phyloP scores from a whole-genome alignment of 2,797 vertebrate genomes.

The Octomys mimax region DNA sequence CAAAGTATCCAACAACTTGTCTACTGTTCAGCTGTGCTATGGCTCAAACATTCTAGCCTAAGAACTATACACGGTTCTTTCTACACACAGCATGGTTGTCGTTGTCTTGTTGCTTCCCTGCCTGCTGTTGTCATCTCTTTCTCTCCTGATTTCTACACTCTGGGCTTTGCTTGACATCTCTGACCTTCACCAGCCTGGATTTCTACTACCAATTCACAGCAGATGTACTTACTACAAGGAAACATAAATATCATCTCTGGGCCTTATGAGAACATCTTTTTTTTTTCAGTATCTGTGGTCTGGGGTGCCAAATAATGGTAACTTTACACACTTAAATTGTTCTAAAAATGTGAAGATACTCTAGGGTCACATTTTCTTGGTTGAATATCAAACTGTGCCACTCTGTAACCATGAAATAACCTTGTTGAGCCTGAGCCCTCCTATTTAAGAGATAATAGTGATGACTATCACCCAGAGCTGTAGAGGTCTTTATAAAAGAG shows the following conservation, averaged over 20 bases:
- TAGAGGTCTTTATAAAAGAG: not conserved
- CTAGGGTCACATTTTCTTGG: not conserved
- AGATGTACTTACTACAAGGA: not conserved
- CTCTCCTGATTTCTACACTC: not conserved
- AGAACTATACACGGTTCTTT: not conserved
- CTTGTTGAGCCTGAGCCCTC: not conserved
- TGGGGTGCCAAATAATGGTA: not conserved
- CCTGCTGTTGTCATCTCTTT: not conserved
- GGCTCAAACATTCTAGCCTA: not conserved
- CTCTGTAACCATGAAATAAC: not conserved
- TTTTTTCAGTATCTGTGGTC: not conserved
- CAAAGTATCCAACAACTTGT: not conserved
- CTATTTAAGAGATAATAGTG: not conserved
- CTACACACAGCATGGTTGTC: not conserved
- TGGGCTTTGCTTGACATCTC: not conserved
- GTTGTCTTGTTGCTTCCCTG: no score
- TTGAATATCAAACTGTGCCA: not conserved
- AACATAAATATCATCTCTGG: not conserved
- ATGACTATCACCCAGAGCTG: not conserved
- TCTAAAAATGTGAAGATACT: constrained; percentile 6
- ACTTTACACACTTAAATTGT: constrained; percentile 25
- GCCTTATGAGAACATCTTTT: not conserved
- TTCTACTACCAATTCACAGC: not conserved
- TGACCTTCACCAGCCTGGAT: not conserved
- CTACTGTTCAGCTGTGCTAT: not conserved